Base-by-base conservation (phyloP, 1,140 invertebrate genomes). In the Atopsyche davidsoni region DNA sequence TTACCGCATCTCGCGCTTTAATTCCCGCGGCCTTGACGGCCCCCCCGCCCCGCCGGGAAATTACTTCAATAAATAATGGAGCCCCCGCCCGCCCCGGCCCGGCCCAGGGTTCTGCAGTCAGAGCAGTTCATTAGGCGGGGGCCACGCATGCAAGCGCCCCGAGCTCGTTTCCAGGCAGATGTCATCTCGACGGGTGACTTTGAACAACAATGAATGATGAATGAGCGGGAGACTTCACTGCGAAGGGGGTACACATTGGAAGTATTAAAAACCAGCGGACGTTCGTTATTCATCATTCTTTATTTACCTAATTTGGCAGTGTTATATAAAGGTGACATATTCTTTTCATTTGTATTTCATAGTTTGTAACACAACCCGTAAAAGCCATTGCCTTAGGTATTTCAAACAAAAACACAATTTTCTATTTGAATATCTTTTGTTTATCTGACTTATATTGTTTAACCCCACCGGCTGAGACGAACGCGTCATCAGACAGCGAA, bases 261-360 rank as follows among this genome's bases (percentile, higher is more conserved):
- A 48, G 41, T 40, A 42, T 49, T n/a, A n/a, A 31, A 34, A 10
- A 14, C 4, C 42, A 50, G 13, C 28, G 19, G 17, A n/a, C 25
- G 17, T 43, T 58, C 51, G 56, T 54, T 58, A 58, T 58, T 28
- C 44, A 58, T 58, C 56, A 58, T 58, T 58, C 56, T 58, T 58
- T 58, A 58, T 58, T 58, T 58, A 58, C 56, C 56, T 58, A 58
- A 54, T 48, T 51, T 58, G 56, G 56, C 56, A 58, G 56, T 58
- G 56, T 58, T 58, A 54, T 54, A 58, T 47, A 58, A 53, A 58
- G 56, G 38, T 54, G 56, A 54, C 56, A 58, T 51, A 44, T 58
- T 45, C 51, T 58, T 51, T 54, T 53, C 51, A 53, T 57, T 57
- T 57, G 52, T 46, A 45, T 47, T 42, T 46, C 55, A 57, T 43